Percentiles rank a stretch among this genome's conserved stretches.
Evolutionary conservation across 1,140 invertebrate genomes (phyloP).

Genomic region (Thaumatotibia leucotreta): DNA sequence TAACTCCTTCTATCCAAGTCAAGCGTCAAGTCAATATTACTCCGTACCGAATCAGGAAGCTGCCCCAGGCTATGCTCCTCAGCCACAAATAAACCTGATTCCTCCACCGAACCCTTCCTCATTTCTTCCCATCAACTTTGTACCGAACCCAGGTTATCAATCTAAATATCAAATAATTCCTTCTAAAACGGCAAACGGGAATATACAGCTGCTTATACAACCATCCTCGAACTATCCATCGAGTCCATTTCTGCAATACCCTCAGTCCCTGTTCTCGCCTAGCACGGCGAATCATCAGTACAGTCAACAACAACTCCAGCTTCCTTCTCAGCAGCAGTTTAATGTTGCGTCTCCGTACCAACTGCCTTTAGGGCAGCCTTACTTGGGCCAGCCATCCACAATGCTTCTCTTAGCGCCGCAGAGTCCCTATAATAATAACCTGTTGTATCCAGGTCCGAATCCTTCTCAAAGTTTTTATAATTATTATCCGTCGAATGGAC

Average conservation of each 20-base stretch:
- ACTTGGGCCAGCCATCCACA: constrained; percentile 50
- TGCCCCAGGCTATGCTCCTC: constrained; percentile 23
- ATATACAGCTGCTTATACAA: constrained; percentile 52
- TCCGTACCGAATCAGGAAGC: constrained; percentile 27
- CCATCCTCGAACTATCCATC: constrained; percentile 36
- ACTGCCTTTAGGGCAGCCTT: constrained; percentile 33
- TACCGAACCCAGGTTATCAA: constrained; percentile 61
- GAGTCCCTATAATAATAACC: constrained; percentile 58
- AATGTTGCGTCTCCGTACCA: constrained; percentile 45
- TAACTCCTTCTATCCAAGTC: constrained; percentile 63
- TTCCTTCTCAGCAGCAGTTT: constrained; percentile 38
- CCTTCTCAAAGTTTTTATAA: constrained; percentile 61
- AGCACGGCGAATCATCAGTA: constrained; percentile 36
- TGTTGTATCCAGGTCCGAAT: constrained; percentile 39
- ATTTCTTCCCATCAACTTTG: constrained; percentile 59
- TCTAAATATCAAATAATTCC: constrained; percentile 58
- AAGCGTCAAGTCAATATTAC: constrained; percentile 49
- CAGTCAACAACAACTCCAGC: constrained; percentile 7
- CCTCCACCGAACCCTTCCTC: constrained; percentile 40
- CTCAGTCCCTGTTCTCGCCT: constrained; percentile 40
- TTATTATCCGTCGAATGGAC: constrained; percentile 60
- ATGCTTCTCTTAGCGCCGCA: constrained; percentile 60
- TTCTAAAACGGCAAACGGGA: constrained; percentile 40
- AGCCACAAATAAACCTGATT: constrained; percentile 31
- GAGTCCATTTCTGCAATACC: constrained; percentile 39